A percentile compares a stretch with the other conserved stretches of the same genome.
phyloP scores from a whole-genome alignment of 2,113 vertebrate species.

The Tautogolabrus adspersus region DNA sequence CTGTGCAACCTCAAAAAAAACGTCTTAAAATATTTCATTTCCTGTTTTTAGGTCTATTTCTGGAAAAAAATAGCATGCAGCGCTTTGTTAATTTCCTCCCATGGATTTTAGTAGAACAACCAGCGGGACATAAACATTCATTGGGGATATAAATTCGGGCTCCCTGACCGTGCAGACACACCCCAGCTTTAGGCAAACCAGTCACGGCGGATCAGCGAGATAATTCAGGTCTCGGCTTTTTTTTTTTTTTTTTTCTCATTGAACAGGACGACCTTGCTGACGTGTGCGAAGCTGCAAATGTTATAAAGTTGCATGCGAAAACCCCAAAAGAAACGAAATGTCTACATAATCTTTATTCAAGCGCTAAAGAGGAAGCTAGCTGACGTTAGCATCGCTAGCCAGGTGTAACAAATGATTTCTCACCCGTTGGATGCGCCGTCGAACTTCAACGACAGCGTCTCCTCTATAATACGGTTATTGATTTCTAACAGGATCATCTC shows the following conservation, averaged over 20 bases:
- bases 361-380: constrained; percentile 47
- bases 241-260: not conserved
- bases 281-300: not conserved
- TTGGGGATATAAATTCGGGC: constrained; percentile 17
- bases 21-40: no score
- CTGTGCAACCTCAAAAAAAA: no score
- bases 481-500: constrained; percentile 98
- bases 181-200: constrained; percentile 62
- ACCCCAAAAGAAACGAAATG: fast-evolving
- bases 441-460: constrained; percentile 94
- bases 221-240: no score
- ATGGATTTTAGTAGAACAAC: no score
- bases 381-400: constrained; percentile 51
- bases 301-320: not conserved
- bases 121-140: not conserved
- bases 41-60: no score
- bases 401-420: constrained; percentile 76
- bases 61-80: not conserved
- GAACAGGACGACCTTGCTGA: fast-evolving
- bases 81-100: not conserved
- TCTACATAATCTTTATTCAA: not conserved
- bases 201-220: not conserved
- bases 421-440: constrained; percentile 95
- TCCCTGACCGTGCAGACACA: constrained; percentile 67
- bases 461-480: constrained; percentile 98